These are phyloP conservation scores for Cephus nigrinus DNA, from an alignment of 2,888 invertebrate genomes.

Conservation along the genomic window DNA sequence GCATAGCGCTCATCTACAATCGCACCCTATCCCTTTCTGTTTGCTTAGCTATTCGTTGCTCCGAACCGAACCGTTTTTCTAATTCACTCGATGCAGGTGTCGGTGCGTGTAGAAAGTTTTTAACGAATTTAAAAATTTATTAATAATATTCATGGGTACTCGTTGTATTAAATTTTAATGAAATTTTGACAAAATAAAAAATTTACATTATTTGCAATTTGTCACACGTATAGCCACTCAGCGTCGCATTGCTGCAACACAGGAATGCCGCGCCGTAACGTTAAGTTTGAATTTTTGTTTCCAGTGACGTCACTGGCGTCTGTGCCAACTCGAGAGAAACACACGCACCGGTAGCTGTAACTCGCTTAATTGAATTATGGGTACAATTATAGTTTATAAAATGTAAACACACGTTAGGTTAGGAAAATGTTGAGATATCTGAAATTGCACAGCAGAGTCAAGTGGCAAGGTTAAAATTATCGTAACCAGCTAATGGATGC, in stretches of 20 bases:
- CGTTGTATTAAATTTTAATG: neutral
- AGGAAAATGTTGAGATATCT: neutral
- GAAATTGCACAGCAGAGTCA: neutral
- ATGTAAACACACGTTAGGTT: neutral
- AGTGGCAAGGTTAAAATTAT: neutral
- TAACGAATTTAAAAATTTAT: neutral
- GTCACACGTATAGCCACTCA: neutral
- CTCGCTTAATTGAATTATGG: neutral
- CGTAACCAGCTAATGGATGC: neutral
- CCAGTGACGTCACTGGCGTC: neutral
- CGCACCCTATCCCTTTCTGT: neutral
- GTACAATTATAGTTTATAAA: neutral
- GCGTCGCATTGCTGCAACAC: neutral
- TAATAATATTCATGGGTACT: neutral
- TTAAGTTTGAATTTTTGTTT: neutral
- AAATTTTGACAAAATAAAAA: neutral
- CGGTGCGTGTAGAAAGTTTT: neutral
- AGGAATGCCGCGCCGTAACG: neutral
- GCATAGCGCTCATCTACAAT: neutral
- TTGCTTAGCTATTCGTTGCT: neutral
- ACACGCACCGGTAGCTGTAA: neutral
- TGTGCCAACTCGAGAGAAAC: neutral
- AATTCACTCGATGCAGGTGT: neutral
- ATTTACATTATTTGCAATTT: neutral
- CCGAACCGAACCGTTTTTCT: neutral